Base-by-base conservation (phyloP, 2,888 invertebrate genomes). In the Rhyacophila evoluta region DNA sequence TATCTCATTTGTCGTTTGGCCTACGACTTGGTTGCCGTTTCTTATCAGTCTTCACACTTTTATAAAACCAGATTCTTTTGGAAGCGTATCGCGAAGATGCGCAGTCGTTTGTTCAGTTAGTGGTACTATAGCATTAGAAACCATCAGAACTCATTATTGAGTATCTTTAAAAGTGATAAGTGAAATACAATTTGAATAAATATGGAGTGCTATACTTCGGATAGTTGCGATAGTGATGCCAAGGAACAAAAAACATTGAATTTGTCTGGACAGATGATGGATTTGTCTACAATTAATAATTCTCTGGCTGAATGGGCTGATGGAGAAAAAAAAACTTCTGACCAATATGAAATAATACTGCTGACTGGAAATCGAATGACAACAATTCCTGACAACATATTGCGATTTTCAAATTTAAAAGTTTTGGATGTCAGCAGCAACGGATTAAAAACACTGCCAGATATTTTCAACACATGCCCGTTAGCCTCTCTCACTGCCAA, bases 341-440 rank as follows among this genome's bases (percentile, higher is more conserved):
- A 89, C 83, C 89, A 90, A 83, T 91, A 94, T 82, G 94, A 95
- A 86, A 94, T 94, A 71, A 89, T 98, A 82, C 91, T 96, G 81
- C 90, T 99, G 1, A 95, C 97, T 87, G 95, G 96, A 86, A 99
- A 99, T 88, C 92, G 92, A 55, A 89, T 99, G 82, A 91, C 91
- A 77, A 87, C 88, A 2, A 86, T 97, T 74, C 98, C 92, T 81
- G 87, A 87, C 15, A 91, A 93, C 75, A 90, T 92, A 82, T 87
- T 88, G 81, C 91, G 90, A 85, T 96, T 96, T 86, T 87, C 86
- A 81, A 95, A 95, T 87, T 89, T 98, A 81, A 93, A 93, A 85
- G 91, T 93, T 78, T 88, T 98, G 84, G 97, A 98, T 86, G 88
- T 98, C 36, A 97, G 97, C 85, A 95, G 95, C 85, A 98, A 98